Percentiles rank a stretch among this genome's conserved stretches.
These are phyloP conservation scores for Steatocranus sp. DNA, from an alignment of 2,797 vertebrate genomes.

Conservation along the genomic window DNA sequence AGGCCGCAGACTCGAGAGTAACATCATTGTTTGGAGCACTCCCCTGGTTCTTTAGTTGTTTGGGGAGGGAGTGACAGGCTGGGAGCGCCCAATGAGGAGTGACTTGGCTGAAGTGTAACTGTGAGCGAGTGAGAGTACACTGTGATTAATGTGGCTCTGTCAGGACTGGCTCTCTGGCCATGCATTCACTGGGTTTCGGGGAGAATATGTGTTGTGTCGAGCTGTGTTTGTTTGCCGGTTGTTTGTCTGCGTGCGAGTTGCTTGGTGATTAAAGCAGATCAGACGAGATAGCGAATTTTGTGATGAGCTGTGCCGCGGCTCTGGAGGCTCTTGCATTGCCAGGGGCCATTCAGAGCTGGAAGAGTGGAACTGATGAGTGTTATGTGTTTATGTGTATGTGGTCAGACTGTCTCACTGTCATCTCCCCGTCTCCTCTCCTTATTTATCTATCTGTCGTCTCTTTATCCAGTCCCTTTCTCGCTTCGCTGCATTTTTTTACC, in stretches of 20 bases:
- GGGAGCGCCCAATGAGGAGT: conserved; percentile 29
- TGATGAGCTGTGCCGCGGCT: conserved; percentile 51
- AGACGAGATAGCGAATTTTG: conserved; percentile 60
- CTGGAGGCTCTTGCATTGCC: conserved; percentile 53
- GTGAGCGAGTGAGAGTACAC: conserved; percentile 39
- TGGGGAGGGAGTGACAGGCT: conserved; percentile 17
- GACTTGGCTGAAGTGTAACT: conserved; percentile 54
- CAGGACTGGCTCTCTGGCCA: conserved; percentile 48
- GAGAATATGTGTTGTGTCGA: conserved; percentile 40
- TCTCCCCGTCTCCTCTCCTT: conserved; percentile 57
- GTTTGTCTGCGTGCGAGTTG: conserved; percentile 27
- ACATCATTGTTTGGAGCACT: conserved; percentile 49
- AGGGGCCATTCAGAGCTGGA: conserved; percentile 58
- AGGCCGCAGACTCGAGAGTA: conserved; percentile 19
- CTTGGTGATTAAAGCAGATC: conserved; percentile 68
- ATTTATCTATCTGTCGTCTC: conserved; percentile 65
- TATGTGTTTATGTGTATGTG: conserved; percentile 31
- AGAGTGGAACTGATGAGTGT: conserved; percentile 63
- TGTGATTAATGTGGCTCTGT: conserved; percentile 65
- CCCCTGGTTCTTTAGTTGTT: conserved; percentile 30
- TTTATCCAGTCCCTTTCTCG: conserved; percentile 53
- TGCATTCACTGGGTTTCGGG: conserved; percentile 28
- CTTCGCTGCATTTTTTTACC: conserved; percentile 48
- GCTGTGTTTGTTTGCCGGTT: conserved; percentile 37
- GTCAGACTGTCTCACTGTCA: conserved; percentile 61